Evolutionary conservation across 2,797 vertebrate species (phyloP).

Genomic region (Dromococcyx pavoninus): DNA sequence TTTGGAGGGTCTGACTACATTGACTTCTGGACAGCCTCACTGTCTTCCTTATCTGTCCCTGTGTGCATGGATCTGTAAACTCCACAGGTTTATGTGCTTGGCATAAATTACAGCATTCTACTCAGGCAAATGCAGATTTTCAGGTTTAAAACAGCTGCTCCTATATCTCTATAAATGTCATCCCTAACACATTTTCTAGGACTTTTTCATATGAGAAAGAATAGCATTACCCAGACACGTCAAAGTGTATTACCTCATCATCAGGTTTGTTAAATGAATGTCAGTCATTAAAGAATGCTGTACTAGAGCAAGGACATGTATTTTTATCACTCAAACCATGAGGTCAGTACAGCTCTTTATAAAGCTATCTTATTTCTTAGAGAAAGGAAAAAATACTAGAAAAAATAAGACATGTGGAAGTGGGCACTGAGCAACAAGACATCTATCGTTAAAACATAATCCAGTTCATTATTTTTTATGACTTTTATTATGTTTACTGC

Average conservation of each 20-base stretch:
- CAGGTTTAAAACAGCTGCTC: not conserved
- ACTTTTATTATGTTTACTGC: slow-evolving; percentile 71
- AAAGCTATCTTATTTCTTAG: slow-evolving; percentile 3
- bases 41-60: not conserved
- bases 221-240: slow-evolving; percentile 30
- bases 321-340: slow-evolving; percentile 4
- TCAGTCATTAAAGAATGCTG: slow-evolving; percentile 19
- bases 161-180: slow-evolving; percentile 4
- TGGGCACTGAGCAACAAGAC: slow-evolving; percentile 44
- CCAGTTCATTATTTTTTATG: slow-evolving; percentile 73
- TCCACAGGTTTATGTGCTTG: not conserved
- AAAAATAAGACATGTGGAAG: slow-evolving; percentile 19
- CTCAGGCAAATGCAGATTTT: slow-evolving; percentile 12
- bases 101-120: slow-evolving; percentile 24
- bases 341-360: not conserved
- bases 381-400: slow-evolving; percentile 3
- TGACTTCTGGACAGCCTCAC: not conserved
- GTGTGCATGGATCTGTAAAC: not conserved
- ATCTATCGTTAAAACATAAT: slow-evolving; percentile 49
- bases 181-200: slow-evolving; percentile 16
- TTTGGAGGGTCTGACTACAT: not conserved
- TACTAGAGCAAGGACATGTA: not conserved
- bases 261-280: slow-evolving; percentile 46
- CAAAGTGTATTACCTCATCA: slow-evolving; percentile 45
- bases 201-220: slow-evolving; percentile 28